Percentiles rank a stretch among this genome's conserved stretches.
Conservation (phyloP, 1,140 invertebrate genomes). For the Drosophila prosaltans region DNA sequence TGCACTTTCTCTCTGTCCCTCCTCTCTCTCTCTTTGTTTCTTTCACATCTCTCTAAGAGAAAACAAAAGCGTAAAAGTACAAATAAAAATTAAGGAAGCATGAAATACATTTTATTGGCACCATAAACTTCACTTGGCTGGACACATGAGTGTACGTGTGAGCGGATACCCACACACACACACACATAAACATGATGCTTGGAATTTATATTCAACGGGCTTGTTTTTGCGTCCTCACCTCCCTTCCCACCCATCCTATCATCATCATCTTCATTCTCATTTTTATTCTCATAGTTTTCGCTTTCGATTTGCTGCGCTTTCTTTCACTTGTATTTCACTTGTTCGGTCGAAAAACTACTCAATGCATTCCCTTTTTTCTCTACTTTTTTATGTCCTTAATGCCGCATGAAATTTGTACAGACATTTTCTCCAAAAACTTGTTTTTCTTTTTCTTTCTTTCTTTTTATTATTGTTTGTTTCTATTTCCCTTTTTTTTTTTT, state of each 20-base stretch:
- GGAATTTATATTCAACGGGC: conserved; percentile 48
- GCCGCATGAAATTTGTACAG: conserved; percentile 62
- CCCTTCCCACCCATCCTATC: background rate
- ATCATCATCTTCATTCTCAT: conserved; percentile 12
- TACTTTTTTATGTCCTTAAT: conserved; percentile 44
- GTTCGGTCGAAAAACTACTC: conserved; percentile 17
- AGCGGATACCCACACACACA: conserved; percentile 46
- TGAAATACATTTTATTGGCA: conserved; percentile 83
- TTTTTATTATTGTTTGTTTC: background rate
- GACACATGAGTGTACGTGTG: conserved; percentile 81
- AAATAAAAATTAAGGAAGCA: conserved; percentile 83
- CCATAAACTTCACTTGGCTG: conserved; percentile 83
- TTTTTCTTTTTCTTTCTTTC: conserved; percentile 20
- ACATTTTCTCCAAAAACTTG: conserved; percentile 49
- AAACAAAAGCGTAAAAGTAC: conserved; percentile 78
- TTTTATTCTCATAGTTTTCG: conserved; percentile 70
- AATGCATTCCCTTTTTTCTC: conserved; percentile 13
- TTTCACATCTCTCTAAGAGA: conserved; percentile 43
- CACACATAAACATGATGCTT: conserved; percentile 32
- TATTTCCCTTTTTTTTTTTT: background rate
- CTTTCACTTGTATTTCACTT: conserved; percentile 55
- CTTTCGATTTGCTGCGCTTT: conserved; percentile 80
- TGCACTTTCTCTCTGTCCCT: background rate
- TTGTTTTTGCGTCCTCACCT: background rate
- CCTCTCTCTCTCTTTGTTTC: background rate